Evolutionary conservation across 2,797 vertebrate genomes (phyloP).

Genomic region (Taeniopygia guttata): DNA sequence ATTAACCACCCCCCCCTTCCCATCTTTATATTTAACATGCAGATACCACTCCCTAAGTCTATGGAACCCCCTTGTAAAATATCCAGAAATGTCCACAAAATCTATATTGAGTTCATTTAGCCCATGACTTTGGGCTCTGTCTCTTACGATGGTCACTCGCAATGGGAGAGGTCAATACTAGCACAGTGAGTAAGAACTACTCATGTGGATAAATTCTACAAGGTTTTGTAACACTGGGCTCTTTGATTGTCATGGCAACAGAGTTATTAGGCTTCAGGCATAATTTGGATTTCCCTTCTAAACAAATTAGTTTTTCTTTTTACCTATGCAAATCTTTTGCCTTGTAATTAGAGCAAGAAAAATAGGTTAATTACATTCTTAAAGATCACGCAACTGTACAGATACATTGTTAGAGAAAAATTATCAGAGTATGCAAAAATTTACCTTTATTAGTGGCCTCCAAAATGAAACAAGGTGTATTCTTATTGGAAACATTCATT

Average conservation of each 20-base stretch:
- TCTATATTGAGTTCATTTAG: neutral
- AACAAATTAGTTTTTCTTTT: neutral
- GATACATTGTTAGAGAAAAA: neutral
- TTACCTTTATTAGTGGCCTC: neutral
- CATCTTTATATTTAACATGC: neutral
- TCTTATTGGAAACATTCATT: neutral
- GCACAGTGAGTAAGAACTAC: slow-evolving; percentile 38
- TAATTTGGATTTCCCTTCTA: slow-evolving; percentile 13
- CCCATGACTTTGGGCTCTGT: neutral
- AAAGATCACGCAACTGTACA: neutral
- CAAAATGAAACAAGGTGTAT: neutral
- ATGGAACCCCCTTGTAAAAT: neutral
- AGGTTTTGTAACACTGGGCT: slow-evolving; percentile 20
- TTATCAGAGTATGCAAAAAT: neutral
- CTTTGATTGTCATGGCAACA: slow-evolving; percentile 53
- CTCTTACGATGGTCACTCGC: neutral
- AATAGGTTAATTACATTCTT: slow-evolving; percentile 19
- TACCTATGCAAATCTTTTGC: neutral
- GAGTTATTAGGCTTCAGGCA: slow-evolving; percentile 24
- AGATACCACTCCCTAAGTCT: neutral
- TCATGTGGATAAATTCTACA: slow-evolving; percentile 60
- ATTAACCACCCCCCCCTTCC: neutral
- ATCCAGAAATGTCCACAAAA: neutral
- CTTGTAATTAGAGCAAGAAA: slow-evolving; percentile 13
- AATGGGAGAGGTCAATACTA: neutral